Evolutionary conservation across 2,797 vertebrate genomes (phyloP).

Genomic region (Limosa lapponica): DNA sequence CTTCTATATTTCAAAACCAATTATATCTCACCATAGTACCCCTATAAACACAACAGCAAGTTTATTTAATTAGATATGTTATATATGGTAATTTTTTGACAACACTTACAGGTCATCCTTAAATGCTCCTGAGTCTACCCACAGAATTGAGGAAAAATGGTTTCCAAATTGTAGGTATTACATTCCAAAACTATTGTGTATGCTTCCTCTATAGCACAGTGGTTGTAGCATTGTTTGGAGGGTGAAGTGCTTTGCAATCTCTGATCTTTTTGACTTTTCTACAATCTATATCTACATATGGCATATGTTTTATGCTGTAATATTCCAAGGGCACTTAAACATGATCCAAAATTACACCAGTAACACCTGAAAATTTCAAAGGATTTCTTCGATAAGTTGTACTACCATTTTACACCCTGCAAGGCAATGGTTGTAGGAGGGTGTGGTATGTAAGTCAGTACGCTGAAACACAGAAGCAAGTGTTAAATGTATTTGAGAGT

Average conservation of each 20-base stretch:
- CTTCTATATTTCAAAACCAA: not conserved
- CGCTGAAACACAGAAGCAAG: not conserved
- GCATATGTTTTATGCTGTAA: not conserved
- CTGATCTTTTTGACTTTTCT: not conserved
- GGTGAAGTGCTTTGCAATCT: not conserved
- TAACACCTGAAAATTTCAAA: not conserved
- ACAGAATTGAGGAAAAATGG: not conserved
- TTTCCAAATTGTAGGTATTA: not conserved
- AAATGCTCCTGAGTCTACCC: not conserved
- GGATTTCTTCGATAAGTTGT: not conserved
- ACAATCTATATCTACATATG: not conserved
- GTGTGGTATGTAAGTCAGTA: not conserved
- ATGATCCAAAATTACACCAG: not conserved
- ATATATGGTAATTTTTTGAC: not conserved
- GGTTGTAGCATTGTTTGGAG: not conserved
- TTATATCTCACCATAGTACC: not conserved
- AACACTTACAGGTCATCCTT: not conserved
- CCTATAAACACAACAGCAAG: not conserved
- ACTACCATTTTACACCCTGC: not conserved
- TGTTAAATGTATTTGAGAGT: not conserved
- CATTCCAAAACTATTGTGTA: not conserved
- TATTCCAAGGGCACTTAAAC: not conserved
- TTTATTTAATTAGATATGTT: not conserved
- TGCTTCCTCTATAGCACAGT: not conserved
- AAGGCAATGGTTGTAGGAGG: not conserved